Base-by-base conservation (phyloP, 2,113 vertebrate species). In the Hypomesus transpacificus region DNA sequence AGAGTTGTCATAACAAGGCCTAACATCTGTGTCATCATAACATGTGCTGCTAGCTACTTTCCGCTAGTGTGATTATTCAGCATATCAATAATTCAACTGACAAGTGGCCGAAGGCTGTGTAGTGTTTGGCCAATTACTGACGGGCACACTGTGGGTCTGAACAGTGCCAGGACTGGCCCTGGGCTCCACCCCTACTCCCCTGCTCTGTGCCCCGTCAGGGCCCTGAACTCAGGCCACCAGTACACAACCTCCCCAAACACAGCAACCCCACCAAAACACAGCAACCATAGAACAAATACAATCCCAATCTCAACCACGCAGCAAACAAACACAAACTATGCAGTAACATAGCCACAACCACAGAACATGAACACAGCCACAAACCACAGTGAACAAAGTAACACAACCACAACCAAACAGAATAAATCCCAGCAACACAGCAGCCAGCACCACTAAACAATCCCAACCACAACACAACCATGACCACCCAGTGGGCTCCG, bases 121-220 rank as follows among this genome's bases (percentile, higher is more conserved):
- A 71, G 85, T 86, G 86, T 86, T 86, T 83, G 81, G 83, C 89
- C 90, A 91, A 88, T 89, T 89, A 89, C 84, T 86, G 86, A 87
- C 78, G 76, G 88, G 86, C 84, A 84, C 67, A 86, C 87, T 87
- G 83, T 82, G 57, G 82, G 85, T 82, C 84, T 83, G 83, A 90
- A 87, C 82, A 87, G 84, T 84, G 78, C 77, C 83, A 84, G 72
- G 74, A 83, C 78, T 72, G 18, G 75, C 88, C 86, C 66, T 6
- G 13, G 81, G 88, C 87, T 18, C 68, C 81, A 66, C 39, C 39
- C 39, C 39, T 46, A 9, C 81, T 75, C 74, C 81, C 81, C 82
- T 79, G 68, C 73, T 59, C 78, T 85, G 78, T 82, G 85, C 87
- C 88, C 87, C 86, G 85, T 84, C 79, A 79, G 87, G 82, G 84